Conservation (phyloP, 2,797 vertebrate species). For the Synaphobranchus kaupii region DNA sequence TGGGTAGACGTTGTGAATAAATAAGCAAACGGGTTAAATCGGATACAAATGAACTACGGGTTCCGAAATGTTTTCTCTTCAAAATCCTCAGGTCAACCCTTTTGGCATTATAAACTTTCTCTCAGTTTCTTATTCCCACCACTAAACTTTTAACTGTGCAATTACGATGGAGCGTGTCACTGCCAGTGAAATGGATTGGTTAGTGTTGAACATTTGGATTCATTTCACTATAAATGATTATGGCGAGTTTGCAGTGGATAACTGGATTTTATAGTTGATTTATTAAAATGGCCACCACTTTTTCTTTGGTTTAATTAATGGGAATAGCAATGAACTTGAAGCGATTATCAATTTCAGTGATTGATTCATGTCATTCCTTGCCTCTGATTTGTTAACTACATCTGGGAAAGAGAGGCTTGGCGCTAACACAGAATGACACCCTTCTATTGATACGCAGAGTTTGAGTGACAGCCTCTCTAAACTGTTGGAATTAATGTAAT, state of each 20-base stretch:
- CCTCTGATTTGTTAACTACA: constrained; percentile 8
- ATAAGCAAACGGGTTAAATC: neutral
- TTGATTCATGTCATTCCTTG: constrained; percentile 6
- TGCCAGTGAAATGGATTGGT: constrained; percentile 1
- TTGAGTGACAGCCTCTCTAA: constrained; percentile 4
- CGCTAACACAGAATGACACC: neutral
- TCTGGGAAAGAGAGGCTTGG: neutral
- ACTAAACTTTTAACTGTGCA: constrained; percentile 28
- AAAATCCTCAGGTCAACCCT: neutral
- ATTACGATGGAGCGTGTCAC: neutral
- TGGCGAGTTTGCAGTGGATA: neutral
- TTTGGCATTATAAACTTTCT: constrained; percentile 3
- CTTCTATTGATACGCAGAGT: neutral
- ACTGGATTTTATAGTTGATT: constrained; percentile 9
- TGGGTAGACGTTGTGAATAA: neutral
- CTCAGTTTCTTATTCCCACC: neutral
- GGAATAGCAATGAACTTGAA: neutral
- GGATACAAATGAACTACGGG: neutral
- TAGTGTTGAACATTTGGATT: neutral
- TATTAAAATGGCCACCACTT: neutral
- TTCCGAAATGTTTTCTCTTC: constrained; percentile 2
- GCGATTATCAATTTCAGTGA: neutral
- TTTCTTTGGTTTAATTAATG: constrained; percentile 19
- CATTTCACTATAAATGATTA: constrained; percentile 1
- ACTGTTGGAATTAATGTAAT: constrained; percentile 5